A percentile compares a stretch with the other conserved stretches of the same genome.
phyloP scores from a whole-genome alignment of 2,888 invertebrate genomes.

The Pyrocoelia pectoralis region DNA sequence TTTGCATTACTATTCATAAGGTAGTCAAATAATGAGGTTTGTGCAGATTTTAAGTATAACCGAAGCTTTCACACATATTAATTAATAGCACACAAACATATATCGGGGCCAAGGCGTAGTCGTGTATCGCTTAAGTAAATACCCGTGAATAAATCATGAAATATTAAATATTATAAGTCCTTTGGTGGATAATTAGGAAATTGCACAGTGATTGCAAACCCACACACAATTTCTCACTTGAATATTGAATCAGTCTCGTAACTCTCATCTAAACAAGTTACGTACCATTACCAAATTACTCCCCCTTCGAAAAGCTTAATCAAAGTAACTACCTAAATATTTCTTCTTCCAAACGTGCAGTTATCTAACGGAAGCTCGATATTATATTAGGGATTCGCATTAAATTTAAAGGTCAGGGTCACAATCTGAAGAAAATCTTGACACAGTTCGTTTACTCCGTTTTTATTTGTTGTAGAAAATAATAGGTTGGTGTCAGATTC shows the following conservation, averaged over 20 bases:
- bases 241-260: conserved; percentile 31
- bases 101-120: too few species aligned
- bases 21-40: too few species aligned
- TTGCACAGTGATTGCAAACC: conserved; percentile 42
- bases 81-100: conserved; percentile 18
- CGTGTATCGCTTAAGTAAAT: conserved; percentile 21
- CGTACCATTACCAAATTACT: conserved; percentile 26
- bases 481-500: conserved; percentile 61
- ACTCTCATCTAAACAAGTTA: conserved; percentile 31
- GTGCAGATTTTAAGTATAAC: neutral
- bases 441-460: conserved; percentile 61
- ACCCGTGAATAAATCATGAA: conserved; percentile 28
- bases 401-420: conserved; percentile 33
- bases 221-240: conserved; percentile 29
- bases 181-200: conserved; percentile 44
- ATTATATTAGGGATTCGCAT: conserved; percentile 26
- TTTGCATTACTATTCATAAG: too few species aligned
- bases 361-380: conserved; percentile 27
- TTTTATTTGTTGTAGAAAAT: conserved; percentile 56
- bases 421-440: conserved; percentile 54
- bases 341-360: conserved; percentile 14
- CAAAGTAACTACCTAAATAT: conserved; percentile 17
- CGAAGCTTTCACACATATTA: conserved; percentile 5
- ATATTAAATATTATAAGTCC: conserved; percentile 21
- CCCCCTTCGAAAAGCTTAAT: conserved; percentile 23